phyloP scores from a whole-genome alignment of 2,888 invertebrate species.

The Clitarchus hookeri region DNA sequence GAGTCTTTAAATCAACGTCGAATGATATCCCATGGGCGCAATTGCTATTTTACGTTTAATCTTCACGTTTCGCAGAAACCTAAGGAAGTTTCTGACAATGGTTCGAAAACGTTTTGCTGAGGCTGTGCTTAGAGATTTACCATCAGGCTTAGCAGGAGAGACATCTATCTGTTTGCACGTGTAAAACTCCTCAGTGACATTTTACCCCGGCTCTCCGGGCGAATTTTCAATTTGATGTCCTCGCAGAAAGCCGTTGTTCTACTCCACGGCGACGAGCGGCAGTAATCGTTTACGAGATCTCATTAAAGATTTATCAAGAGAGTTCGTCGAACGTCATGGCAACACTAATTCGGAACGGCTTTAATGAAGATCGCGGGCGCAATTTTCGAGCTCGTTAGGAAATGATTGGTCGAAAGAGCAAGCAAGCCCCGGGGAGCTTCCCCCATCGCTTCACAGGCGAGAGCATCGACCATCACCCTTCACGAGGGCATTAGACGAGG shows the following conservation, averaged over 20 bases:
- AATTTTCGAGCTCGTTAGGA: slow-evolving; percentile 2
- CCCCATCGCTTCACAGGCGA: no score
- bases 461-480: not conserved
- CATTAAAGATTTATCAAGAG: slow-evolving; percentile 14
- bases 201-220: not conserved
- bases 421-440: no score
- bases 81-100: no score
- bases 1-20: no score
- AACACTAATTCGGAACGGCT: slow-evolving; percentile 1
- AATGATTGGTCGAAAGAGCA: not conserved
- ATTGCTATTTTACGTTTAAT: no score
- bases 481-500: not conserved
- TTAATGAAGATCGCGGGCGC: slow-evolving; percentile 8
- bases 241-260: slow-evolving; percentile 2
- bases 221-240: slow-evolving; percentile 9
- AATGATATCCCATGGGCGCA: no score
- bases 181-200: not conserved
- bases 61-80: no score
- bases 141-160: not conserved
- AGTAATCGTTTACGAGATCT: slow-evolving; percentile 3
- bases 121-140: not conserved
- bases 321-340: slow-evolving; percentile 3
- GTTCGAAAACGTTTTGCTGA: no score
- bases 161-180: not conserved
- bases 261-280: not conserved